Percentiles rank a stretch among this genome's conserved stretches.
Evolutionary conservation across 2,113 vertebrate species (phyloP).

Genomic region (Etheostoma spectabile): DNA sequence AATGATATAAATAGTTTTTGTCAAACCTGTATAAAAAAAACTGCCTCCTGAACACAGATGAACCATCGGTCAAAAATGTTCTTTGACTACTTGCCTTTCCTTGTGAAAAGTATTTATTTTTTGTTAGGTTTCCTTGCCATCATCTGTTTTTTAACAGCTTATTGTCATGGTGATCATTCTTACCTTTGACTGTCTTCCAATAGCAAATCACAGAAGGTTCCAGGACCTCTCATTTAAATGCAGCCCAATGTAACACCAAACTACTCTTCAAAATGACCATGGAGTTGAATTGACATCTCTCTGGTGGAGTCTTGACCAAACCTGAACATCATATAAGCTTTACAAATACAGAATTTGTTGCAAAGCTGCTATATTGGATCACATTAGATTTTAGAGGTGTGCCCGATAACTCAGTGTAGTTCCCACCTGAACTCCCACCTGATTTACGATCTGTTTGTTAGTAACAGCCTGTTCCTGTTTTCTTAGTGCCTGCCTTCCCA

Average conservation of each 20-base stretch:
- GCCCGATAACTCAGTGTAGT: constrained; percentile 13
- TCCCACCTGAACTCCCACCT: constrained; percentile 48
- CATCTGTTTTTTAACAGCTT: constrained; percentile 1
- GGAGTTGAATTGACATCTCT: not conserved
- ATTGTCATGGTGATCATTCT: not conserved
- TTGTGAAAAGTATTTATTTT: not conserved
- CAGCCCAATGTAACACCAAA: not conserved
- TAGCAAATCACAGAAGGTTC: not conserved
- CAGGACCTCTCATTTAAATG: not conserved
- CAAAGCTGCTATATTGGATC: not conserved
- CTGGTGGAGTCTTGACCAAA: not conserved
- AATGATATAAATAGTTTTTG: not conserved
- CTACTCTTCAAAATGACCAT: not conserved
- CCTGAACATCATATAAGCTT: not conserved
- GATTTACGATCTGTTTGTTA: constrained; percentile 78
- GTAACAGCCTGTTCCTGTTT: constrained; percentile 71
- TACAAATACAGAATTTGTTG: not conserved
- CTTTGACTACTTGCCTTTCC: not conserved
- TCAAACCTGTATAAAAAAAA: not conserved
- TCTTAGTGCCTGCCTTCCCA: constrained; percentile 46
- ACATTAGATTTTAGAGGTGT: constrained; percentile 19
- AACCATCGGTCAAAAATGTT: not conserved
- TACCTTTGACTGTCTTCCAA: not conserved
- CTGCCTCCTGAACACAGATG: not conserved
- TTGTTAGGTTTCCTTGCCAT: too few relatives aligned